Evolutionary conservation across 1,140 invertebrate genomes (phyloP).

Genomic region (Brachionus asplanchnoidis): DNA sequence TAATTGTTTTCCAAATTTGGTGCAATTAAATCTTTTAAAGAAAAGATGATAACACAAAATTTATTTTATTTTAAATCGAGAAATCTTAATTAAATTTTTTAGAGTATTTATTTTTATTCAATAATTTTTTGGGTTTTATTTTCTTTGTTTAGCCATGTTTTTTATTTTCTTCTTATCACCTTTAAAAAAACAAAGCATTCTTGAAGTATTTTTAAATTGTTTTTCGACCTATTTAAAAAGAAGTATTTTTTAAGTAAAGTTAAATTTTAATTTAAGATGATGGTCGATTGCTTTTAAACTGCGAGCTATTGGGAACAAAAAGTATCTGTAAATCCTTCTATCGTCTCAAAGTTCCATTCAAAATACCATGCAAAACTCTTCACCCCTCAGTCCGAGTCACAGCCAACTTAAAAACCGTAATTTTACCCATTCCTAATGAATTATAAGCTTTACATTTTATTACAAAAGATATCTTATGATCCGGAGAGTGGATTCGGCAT

Average conservation of each 20-base stretch:
- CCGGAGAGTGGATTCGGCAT: constrained; percentile 3
- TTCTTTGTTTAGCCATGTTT: too few relatives aligned
- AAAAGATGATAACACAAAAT: too few relatives aligned
- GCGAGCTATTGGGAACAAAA: not conserved
- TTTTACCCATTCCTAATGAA: not conserved
- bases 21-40: too few relatives aligned
- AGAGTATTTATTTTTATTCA: too few relatives aligned
- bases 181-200: too few relatives aligned
- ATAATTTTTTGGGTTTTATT: too few relatives aligned
- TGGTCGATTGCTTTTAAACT: constrained; percentile 13
- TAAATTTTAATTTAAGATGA: not conserved
- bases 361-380: constrained; percentile 13
- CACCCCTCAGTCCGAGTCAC: not conserved
- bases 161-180: too few relatives aligned
- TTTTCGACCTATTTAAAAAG: not conserved
- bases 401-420: not conserved
- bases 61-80: too few relatives aligned
- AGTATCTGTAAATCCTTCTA: not conserved
- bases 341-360: not conserved
- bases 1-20: too few relatives aligned
- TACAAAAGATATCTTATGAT: not conserved
- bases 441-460: not conserved
- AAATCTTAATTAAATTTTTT: too few relatives aligned
- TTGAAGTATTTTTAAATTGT: too few relatives aligned
- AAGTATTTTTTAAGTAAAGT: not conserved